A percentile compares a stretch with the other conserved stretches of the same genome.
These are phyloP conservation scores for Coturnix japonica DNA, from an alignment of 2,113 vertebrate genomes.

Conservation along the genomic window DNA sequence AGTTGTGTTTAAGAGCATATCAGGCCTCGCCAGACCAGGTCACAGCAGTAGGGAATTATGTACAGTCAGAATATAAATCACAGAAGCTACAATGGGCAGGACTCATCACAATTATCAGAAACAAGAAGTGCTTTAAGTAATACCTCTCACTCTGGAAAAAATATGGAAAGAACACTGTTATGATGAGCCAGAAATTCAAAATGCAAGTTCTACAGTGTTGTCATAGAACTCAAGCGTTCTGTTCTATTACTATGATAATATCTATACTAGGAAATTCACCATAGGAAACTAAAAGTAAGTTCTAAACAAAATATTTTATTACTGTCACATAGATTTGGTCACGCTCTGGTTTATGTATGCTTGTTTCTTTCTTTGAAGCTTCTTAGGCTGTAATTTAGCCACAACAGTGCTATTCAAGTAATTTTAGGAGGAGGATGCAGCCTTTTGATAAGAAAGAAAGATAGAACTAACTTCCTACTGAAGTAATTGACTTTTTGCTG, in stretches of 20 bases:
- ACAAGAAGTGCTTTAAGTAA: background rate
- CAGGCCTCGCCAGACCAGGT: background rate
- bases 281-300: background rate
- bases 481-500: slow-evolving; percentile 22
- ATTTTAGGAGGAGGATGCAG: background rate
- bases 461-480: background rate
- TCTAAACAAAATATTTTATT: background rate
- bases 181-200: background rate
- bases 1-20: background rate
- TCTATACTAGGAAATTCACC: background rate
- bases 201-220: background rate
- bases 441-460: background rate
- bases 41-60: background rate
- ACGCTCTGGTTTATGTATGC: background rate
- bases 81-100: background rate
- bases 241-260: background rate
- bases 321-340: background rate
- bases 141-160: background rate
- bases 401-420: background rate
- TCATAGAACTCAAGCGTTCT: fast-evolving
- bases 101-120: background rate
- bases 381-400: background rate
- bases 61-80: background rate
- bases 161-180: background rate
- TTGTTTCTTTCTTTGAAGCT: background rate